A percentile compares a stretch with the other conserved stretches of the same genome.
Conservation (phyloP, 2,113 vertebrate species). For the Miniopterus natalensis region DNA sequence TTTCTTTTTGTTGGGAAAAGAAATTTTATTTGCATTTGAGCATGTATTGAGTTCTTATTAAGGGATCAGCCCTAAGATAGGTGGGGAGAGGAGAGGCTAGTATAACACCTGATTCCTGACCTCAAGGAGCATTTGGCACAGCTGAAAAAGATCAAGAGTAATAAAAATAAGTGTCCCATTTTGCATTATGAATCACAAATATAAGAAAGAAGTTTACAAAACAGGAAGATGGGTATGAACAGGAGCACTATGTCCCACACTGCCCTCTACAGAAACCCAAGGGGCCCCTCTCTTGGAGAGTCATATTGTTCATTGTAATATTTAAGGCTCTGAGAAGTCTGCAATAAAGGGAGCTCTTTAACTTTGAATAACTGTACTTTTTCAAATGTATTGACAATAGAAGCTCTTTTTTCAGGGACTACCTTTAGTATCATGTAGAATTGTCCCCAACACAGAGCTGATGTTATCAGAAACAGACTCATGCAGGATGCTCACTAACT, state of each 20-base stretch:
- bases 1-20: neutral
- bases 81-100: neutral
- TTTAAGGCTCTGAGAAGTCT: neutral
- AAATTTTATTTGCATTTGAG: neutral
- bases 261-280: neutral
- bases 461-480: neutral
- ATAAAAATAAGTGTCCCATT: neutral
- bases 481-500: neutral
- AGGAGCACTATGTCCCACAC: neutral
- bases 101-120: neutral
- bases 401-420: neutral
- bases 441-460: neutral
- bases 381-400: neutral
- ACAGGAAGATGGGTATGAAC: neutral
- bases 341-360: neutral
- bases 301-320: neutral
- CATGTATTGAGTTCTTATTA: neutral
- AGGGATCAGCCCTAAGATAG: neutral
- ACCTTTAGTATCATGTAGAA: neutral
- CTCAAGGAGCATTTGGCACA: neutral
- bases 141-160: neutral
- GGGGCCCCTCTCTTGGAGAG: neutral
- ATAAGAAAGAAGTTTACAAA: slow-evolving; percentile 22
- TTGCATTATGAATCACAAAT: slow-evolving; percentile 14
- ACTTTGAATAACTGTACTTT: slow-evolving; percentile 5